phyloP scores from a whole-genome alignment of 1,140 invertebrate genomes.

The Eciton burchellii region DNA sequence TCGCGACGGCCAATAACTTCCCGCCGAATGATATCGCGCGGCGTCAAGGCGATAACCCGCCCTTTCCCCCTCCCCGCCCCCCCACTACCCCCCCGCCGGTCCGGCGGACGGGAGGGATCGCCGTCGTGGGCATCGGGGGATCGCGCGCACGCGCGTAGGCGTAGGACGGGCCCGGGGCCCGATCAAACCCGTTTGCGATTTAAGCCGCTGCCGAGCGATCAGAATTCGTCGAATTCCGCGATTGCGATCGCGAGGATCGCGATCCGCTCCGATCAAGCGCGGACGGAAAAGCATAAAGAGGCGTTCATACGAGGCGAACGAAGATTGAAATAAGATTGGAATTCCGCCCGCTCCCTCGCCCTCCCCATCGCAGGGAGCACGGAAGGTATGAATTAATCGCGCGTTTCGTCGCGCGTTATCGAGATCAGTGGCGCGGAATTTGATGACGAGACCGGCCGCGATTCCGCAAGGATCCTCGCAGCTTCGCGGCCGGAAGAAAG shows the following conservation, averaged over 20 bases:
- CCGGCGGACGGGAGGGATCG: too few relatives aligned
- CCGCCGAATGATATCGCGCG: slow-evolving; percentile 69
- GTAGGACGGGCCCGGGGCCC: slow-evolving; percentile 56
- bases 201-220: slow-evolving; percentile 26
- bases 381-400: slow-evolving; percentile 25
- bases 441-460: too few relatives aligned
- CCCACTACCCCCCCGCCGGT: too few relatives aligned
- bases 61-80: too few relatives aligned
- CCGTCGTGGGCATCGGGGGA: too few relatives aligned
- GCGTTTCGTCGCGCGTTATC: slow-evolving; percentile 37
- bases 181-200: slow-evolving; percentile 66
- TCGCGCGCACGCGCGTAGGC: slow-evolving; percentile 63
- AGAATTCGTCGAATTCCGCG: slow-evolving; percentile 33
- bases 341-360: background rate
- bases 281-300: too few relatives aligned
- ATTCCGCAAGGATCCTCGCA: slow-evolving; percentile 51
- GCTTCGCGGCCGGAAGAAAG: too few relatives aligned
- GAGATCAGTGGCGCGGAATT: slow-evolving; percentile 39
- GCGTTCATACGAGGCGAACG: too few relatives aligned
- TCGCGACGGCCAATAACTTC: slow-evolving; percentile 72
- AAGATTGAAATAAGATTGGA: background rate
- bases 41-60: slow-evolving; percentile 59
- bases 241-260: slow-evolving; percentile 17
- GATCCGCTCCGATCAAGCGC: background rate
- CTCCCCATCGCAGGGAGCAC: too few relatives aligned